phyloP scores from a whole-genome alignment of 2,113 vertebrate species.

The Tenrec ecaudatus region DNA sequence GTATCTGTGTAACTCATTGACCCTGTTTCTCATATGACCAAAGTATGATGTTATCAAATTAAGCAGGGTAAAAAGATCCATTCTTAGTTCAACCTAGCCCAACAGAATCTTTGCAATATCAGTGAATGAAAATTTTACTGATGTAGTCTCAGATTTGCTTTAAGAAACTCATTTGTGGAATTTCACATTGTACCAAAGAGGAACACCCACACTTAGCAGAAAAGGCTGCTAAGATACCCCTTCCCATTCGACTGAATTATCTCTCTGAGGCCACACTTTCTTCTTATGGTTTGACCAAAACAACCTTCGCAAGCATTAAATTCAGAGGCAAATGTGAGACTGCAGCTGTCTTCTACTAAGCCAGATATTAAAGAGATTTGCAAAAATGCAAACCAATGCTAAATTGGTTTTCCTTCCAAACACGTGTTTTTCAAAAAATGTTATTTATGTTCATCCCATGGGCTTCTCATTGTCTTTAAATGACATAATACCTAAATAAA shows the following conservation, averaged over 20 bases:
- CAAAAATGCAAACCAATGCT: background rate
- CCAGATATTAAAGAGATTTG: constrained; percentile 21
- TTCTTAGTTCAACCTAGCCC: background rate
- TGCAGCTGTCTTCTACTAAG: background rate
- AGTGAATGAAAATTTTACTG: background rate
- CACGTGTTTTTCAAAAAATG: background rate
- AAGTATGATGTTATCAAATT: background rate
- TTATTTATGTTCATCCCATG: constrained; percentile 5
- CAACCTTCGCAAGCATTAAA: constrained; percentile 9
- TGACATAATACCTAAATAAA: background rate
- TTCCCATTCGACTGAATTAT: background rate
- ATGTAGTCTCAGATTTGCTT: background rate
- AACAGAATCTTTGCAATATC: background rate
- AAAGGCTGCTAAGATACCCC: background rate
- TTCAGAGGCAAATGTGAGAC: background rate
- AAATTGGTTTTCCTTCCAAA: constrained; percentile 45
- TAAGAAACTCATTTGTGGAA: constrained; percentile 4
- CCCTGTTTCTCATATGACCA: constrained; percentile 38
- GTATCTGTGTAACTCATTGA: constrained; percentile 6
- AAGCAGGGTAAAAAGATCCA: background rate
- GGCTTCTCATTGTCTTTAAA: constrained; percentile 12
- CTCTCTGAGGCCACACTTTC: background rate
- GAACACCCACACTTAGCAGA: background rate
- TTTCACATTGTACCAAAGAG: background rate
- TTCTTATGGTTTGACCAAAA: background rate